phyloP scores from a whole-genome alignment of 2,797 vertebrate genomes.

The Phataginus tricuspis region DNA sequence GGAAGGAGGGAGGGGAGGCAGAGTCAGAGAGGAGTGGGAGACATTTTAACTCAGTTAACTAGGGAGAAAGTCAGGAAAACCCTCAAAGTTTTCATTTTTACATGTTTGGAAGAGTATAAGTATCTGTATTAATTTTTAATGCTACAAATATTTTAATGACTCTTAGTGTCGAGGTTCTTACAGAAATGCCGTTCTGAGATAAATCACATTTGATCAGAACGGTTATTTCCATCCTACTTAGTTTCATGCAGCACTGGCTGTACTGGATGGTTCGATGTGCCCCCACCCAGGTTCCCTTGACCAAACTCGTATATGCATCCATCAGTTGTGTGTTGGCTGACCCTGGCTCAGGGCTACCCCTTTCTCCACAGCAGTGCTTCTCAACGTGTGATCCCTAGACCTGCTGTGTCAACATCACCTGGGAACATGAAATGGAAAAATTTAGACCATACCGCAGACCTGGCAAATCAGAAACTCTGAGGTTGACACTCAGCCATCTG shows the following conservation, averaged over 20 bases:
- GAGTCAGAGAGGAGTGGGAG: background rate
- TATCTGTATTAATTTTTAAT: background rate
- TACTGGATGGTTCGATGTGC: too few species aligned
- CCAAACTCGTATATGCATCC: too few species aligned
- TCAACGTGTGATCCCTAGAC: background rate
- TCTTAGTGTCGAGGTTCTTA: background rate
- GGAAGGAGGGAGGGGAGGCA: too few species aligned
- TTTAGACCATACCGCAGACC: background rate
- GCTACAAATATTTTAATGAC: background rate
- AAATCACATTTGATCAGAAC: background rate
- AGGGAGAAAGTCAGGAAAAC: background rate
- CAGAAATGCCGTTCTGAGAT: background rate
- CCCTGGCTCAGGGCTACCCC: background rate
- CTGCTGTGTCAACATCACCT: background rate
- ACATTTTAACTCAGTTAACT: background rate
- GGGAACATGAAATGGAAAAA: background rate
- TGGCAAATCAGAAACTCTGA: background rate
- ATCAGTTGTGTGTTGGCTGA: background rate
- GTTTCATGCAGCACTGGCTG: background rate
- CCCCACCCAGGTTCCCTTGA: background rate
- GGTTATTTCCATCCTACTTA: background rate
- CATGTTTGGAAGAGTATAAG: background rate
- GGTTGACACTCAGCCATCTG: background rate
- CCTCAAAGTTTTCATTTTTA: background rate
- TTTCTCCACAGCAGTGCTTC: background rate